These are phyloP conservation scores for Ceuthmochares aereus DNA, from an alignment of 2,113 vertebrate species.

Conservation along the genomic window DNA sequence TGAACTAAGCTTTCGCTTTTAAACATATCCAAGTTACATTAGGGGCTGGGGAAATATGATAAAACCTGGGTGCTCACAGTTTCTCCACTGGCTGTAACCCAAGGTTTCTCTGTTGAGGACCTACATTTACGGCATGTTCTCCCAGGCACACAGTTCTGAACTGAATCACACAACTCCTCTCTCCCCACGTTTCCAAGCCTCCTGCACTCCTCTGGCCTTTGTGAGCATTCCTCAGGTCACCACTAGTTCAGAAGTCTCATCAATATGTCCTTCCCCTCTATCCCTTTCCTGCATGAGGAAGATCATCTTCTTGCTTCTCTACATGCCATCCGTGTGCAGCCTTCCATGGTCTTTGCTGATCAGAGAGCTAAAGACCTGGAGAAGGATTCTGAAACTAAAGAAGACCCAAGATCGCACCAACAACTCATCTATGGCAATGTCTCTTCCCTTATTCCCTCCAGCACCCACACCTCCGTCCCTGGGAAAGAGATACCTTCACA, in stretches of 20 bases:
- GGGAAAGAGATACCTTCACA: conserved; percentile 84
- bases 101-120: background rate
- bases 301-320: background rate
- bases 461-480: background rate
- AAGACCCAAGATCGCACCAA: background rate
- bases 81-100: background rate
- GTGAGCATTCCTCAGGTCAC: background rate
- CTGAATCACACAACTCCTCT: background rate
- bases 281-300: background rate
- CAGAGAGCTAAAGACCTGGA: background rate
- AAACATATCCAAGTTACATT: background rate
- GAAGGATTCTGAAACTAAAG: background rate
- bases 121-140: background rate
- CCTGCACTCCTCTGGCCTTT: background rate
- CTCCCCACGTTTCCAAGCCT: background rate
- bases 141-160: background rate
- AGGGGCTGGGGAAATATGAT: background rate
- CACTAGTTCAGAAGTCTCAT: background rate
- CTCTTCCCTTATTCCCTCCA: background rate
- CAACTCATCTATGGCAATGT: background rate
- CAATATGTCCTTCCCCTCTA: background rate
- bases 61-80: background rate
- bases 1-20: background rate
- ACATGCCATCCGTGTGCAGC: background rate
- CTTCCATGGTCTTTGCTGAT: background rate